phyloP scores from a whole-genome alignment of 2,113 vertebrate species.

The Microtus montanus region DNA sequence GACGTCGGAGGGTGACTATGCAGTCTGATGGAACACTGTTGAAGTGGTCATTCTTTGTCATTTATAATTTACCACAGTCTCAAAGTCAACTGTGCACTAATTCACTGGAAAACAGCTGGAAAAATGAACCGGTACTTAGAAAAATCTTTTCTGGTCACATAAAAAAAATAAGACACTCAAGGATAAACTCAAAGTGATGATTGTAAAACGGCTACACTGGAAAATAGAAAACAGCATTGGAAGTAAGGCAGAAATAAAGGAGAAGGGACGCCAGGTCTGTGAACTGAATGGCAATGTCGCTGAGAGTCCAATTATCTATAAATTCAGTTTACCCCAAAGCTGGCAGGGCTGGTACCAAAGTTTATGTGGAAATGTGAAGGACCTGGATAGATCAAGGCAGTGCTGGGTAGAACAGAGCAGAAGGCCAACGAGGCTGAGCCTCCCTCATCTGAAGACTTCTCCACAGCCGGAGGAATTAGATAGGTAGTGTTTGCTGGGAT shows the following conservation, averaged over 20 bases:
- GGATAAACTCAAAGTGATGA: neutral
- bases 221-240: neutral
- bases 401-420: neutral
- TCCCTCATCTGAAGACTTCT: neutral
- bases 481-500: neutral
- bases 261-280: neutral
- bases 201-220: neutral
- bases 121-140: neutral
- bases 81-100: neutral
- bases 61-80: conserved; percentile 32
- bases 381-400: neutral
- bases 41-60: conserved; percentile 11
- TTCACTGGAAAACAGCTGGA: neutral
- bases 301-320: neutral
- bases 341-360: neutral
- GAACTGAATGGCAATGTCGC: neutral
- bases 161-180: neutral
- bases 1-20: neutral
- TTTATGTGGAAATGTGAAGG: neutral
- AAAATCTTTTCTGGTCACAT: neutral
- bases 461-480: neutral
- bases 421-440: neutral
- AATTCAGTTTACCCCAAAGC: neutral
- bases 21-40: neutral
- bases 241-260: neutral